These are phyloP conservation scores for Microcebus ravelobensis DNA, from an alignment of 2,113 vertebrate genomes.

Conservation along the genomic window DNA sequence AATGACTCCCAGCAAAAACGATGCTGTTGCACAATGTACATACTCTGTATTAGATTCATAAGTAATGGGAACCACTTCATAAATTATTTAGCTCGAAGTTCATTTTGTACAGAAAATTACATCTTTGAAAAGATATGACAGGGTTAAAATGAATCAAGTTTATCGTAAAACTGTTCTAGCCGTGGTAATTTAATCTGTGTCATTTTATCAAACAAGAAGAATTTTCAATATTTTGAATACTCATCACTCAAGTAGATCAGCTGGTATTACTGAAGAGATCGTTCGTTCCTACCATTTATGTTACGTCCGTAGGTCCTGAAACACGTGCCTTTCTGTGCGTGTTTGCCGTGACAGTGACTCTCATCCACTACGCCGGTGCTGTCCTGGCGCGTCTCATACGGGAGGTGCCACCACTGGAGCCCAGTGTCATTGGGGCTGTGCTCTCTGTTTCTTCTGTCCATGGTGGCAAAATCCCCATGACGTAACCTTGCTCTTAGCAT, in stretches of 20 bases:
- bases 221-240: not conserved
- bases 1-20: not conserved
- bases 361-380: accelerated
- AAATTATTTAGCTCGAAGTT: slow-evolving; percentile 24
- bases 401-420: not conserved
- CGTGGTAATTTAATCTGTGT: not conserved
- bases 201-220: slow-evolving; percentile 38
- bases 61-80: not conserved
- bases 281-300: accelerated
- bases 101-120: slow-evolving; percentile 46
- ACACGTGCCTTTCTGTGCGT: accelerated
- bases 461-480: accelerated
- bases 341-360: accelerated
- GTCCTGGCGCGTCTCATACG: accelerated
- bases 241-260: not conserved
- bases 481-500: accelerated
- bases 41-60: not conserved
- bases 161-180: not conserved
- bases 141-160: slow-evolving; percentile 64
- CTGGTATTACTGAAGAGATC: accelerated
- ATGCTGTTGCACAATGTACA: not conserved
- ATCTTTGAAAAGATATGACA: slow-evolving; percentile 53
- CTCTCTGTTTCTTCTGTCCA: not conserved
- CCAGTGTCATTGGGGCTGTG: accelerated
- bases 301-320: accelerated